A percentile compares a stretch with the other conserved stretches of the same genome.
These are phyloP conservation scores for Uria aalge DNA, from an alignment of 2,113 vertebrate species.

Conservation along the genomic window DNA sequence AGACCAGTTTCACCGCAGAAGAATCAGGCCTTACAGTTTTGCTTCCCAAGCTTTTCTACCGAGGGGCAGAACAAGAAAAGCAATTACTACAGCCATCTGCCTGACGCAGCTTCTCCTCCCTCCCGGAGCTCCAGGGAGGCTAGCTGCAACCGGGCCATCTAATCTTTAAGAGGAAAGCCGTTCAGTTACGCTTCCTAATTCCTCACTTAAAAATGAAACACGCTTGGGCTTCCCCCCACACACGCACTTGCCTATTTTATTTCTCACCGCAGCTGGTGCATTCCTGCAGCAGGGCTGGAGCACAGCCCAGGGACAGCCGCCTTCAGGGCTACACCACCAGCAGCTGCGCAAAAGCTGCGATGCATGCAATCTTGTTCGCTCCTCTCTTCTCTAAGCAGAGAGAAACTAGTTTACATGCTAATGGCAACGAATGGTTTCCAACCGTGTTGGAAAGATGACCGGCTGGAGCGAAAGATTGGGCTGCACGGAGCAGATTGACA, in stretches of 20 bases:
- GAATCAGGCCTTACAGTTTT: not conserved
- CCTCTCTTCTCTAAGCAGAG: not conserved
- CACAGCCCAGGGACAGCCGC: not conserved
- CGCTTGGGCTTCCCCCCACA: not conserved
- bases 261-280: not conserved
- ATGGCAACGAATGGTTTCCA: not conserved
- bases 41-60: not conserved
- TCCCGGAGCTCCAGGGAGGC: not conserved
- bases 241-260: not conserved
- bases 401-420: not conserved
- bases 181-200: not conserved
- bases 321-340: not conserved
- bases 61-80: not conserved
- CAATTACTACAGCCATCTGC: conserved; percentile 2
- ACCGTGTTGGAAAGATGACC: not conserved
- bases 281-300: not conserved
- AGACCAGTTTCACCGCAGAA: not conserved
- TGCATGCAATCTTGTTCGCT: not conserved
- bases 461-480: not conserved
- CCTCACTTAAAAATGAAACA: not conserved
- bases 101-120: not conserved
- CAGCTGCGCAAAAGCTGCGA: not conserved
- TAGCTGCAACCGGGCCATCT: not conserved
- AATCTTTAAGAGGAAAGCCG: not conserved
- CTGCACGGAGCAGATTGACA: not conserved